Evolutionary conservation across 2,797 vertebrate genomes (phyloP).

Genomic region (Syngnathus rostellatus): DNA sequence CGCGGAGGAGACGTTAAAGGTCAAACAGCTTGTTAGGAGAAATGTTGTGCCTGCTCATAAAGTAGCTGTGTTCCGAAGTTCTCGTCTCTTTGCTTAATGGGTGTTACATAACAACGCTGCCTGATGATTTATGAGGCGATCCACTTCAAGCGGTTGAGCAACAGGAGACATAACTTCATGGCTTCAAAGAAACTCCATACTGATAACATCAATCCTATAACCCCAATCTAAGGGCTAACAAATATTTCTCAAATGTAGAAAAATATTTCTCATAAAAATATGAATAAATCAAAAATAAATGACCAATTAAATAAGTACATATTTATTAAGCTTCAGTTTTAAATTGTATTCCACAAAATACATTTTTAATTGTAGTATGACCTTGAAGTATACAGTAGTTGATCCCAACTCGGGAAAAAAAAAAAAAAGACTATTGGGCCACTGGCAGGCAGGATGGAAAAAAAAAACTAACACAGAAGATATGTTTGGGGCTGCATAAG

Average conservation of each 20-base stretch:
- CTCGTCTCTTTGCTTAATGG: conserved; percentile 26
- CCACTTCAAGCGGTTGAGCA: conserved; percentile 19
- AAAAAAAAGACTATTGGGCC: neutral
- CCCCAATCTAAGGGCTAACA: conserved; percentile 6
- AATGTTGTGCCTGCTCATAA: too few relatives aligned
- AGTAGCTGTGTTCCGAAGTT: too few relatives aligned
- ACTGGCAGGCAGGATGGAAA: neutral
- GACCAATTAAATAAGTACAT: too few relatives aligned
- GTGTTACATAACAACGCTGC: conserved; percentile 6
- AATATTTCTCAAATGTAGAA: neutral
- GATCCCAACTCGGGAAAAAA: neutral
- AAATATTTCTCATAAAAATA: too few relatives aligned
- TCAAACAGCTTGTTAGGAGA: too few relatives aligned
- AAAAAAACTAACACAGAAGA: neutral
- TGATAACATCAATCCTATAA: conserved; percentile 7
- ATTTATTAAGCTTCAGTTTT: too few relatives aligned
- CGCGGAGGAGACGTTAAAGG: too few relatives aligned
- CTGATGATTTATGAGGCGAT: conserved; percentile 24
- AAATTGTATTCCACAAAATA: neutral
- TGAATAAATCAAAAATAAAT: too few relatives aligned
- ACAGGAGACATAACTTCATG: conserved; percentile 9
- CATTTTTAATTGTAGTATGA: neutral
- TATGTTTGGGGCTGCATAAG: neutral
- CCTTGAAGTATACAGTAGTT: neutral
- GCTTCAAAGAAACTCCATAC: conserved; percentile 8